Evolutionary conservation across 2,113 vertebrate species (phyloP), one percentile per base, ranked within the genome.

Genomic region (Pluvialis apricaria): DNA sequence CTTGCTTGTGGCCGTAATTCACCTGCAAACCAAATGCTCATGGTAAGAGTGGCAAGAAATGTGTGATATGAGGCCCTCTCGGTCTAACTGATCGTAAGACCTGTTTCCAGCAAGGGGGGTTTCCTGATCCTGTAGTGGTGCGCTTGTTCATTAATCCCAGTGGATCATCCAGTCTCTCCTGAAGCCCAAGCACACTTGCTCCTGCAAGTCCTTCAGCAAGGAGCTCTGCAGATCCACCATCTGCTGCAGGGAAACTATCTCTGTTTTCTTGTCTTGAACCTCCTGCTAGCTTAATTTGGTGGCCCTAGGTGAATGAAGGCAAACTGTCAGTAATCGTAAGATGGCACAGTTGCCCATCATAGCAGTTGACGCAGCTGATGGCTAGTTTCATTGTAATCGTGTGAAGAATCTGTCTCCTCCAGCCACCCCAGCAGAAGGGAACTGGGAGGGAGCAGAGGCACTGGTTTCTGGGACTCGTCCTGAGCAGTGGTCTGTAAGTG

Each of bases 91-190:
- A 9, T 49, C 8, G 6, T 32, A 28, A 60, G 25, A 28, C n/a
- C 9, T 26, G 11, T 62, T 57, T 44, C 68, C 22, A 73, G 47
- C 0, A 0, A 11, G 0, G 2, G 13, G 13, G n/a, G 15, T 82
- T 76, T 76, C 57, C 34, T 71, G 26, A 44, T 51, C 36, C 29
- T 36, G 22, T n/a, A 52, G 34, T 45, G 42, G 4, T 69, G 6
- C 2, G 1, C 36, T 36, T 38, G 10, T 47, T 52, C 40, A 7
- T 76, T 61, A 40, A 58, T 61, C 36, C 14, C 36, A 24, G 36
- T 31, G 32, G 28, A 36, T 76, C 49, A 58, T 69, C 7, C 68
- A 38, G 26, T 51, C 44, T 52, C 6, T 70, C 18, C 11, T 58
- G 57, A 65, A 77, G 16, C 32, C 36, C 32, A 10, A 15, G 13